Evolutionary conservation across 37 sponge, comb jelly and placozoan genomes (phyloP).

Genomic region (Aphrocallistes beatrix): DNA sequence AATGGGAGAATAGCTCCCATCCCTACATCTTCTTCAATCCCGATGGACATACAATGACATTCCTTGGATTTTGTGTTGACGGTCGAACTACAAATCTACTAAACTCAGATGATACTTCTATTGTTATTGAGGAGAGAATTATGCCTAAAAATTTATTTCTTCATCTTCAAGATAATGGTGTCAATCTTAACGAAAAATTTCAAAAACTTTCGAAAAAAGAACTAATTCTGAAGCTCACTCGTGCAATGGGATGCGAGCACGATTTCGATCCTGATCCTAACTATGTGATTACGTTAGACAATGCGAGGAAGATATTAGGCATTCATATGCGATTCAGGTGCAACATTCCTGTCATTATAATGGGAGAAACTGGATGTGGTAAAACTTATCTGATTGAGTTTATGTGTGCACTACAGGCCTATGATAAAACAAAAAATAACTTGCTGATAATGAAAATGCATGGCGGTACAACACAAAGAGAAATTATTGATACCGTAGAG

Average conservation of each 20-base stretch:
- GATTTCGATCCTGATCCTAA: not conserved
- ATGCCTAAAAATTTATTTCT: slow-evolving; percentile 31
- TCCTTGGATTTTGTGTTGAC: slow-evolving; percentile 62
- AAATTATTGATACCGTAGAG: not conserved
- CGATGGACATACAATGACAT: slow-evolving; percentile 51
- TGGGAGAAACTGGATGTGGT: slow-evolving; percentile 45
- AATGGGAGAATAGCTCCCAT: slow-evolving; percentile 38
- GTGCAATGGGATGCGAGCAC: not conserved
- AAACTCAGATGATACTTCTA: not conserved
- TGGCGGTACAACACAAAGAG: not conserved
- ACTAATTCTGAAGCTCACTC: not conserved
- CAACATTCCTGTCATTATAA: slow-evolving; percentile 29
- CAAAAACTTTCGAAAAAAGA: slow-evolving; percentile 20
- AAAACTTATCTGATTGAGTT: slow-evolving; percentile 23
- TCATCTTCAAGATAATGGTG: slow-evolving; percentile 23
- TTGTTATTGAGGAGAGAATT: slow-evolving; percentile 22
- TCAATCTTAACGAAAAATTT: slow-evolving; percentile 46
- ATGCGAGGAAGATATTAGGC: slow-evolving; percentile 4
- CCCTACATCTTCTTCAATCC: slow-evolving; percentile 83
- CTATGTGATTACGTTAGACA: slow-evolving; percentile 20
- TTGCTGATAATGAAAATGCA: slow-evolving; percentile 17
- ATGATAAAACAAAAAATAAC: not conserved
- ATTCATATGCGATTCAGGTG: slow-evolving; percentile 31
- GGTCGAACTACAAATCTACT: not conserved
- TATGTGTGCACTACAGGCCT: slow-evolving; percentile 22